Evolutionary conservation across 2,113 vertebrate genomes (phyloP), one percentile per base, ranked within the genome.

Genomic region (Microtus oregoni): DNA sequence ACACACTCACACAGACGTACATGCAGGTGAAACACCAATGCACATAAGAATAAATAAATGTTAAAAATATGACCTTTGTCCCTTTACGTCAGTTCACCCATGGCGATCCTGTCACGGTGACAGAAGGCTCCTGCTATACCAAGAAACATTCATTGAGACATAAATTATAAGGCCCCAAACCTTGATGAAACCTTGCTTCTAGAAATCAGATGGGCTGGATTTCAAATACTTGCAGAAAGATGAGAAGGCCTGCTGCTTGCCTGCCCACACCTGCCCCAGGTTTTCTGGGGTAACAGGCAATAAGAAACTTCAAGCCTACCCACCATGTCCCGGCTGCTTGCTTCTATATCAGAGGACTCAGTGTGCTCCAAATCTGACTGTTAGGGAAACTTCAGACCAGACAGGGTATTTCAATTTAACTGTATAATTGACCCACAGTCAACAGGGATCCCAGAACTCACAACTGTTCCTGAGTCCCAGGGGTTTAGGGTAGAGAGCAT

Each of bases 161-260:
- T 93, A 58, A 50, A 72, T 65, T 58, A 4, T 63, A 75, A 89
- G 26, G 81, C 19, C 73, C 19, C 22, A 83, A 86, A 70, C 41
- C 32, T 86, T 41, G 47, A 88, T 93, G 70, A 92, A 82, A 73
- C 26, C 7, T 67, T 89, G 94, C 35, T 35, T 95, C 38, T 70
- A 61, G 61, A 81, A 91, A 81, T 91, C 86, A 81, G 89, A 90
- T 28, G n/a, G 73, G 47, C 67, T 20, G 22, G 61, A n/a, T 83
- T 82, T 93, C 75, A 92, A 44, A 55, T 77, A 94, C 63, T 35
- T 47, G 75, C 82, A 89, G 55, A 83, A 95, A 95, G 77, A 55
- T 3, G 24, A 92, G 81, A 70, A 44, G 19, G 30, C 41, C 44
- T 78, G 41, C 14, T 92, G 85, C 72, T 61, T 55, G 76, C 81